Evolutionary conservation across 2,797 vertebrate genomes (phyloP), one percentile per base, ranked within the genome.

Genomic region (Anguilla megastoma): DNA sequence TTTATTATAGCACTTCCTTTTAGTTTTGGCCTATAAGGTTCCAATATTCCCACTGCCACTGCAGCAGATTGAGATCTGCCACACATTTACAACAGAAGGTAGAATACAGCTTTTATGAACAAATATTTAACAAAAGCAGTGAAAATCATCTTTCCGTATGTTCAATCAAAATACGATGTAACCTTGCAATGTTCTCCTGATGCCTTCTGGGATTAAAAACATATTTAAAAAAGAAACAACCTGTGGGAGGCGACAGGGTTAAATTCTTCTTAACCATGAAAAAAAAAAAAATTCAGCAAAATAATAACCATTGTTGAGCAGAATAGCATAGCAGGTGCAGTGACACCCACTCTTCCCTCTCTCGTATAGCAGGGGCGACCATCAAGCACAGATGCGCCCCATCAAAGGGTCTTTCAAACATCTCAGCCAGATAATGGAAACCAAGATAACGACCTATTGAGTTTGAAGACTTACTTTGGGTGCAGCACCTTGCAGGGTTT

Each of bases 321-420:
- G 94, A 94, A 97, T 94, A 95, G 94, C 93, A 91, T 95, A 97
- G 97, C 98, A 99, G 98, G 98, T 99, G 98, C 97, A 96, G 94
- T 94, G 94, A 97, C 97, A 97, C 96, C 97, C 97, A 97, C 96
- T 96, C 96, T 94, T 94, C 94, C 96, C 96, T 96, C 97, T 96
- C 96, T 95, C 97, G 94, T 95, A 96, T 94, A 95, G 92, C 95
- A 92, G 90, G 95, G 96, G 94, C 96, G 95, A 96, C 95, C 96
- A 96, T 97, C 97, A 97, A 96, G 97, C 97, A 96, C 97, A 99
- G 98, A 98, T 98, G 97, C 95, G 97, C 96, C 97, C 97, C 97
- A 97, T 98, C 97, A 98, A 98, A 97, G 96, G 95, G 94, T 88
- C 92, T 94, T 94, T 93, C 95, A 96, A 95, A 95, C 95, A 95